Percentiles rank a stretch among this genome's conserved stretches.
phyloP scores from a whole-genome alignment of 2,888 invertebrate genomes.

The Drosophila phalerata region DNA sequence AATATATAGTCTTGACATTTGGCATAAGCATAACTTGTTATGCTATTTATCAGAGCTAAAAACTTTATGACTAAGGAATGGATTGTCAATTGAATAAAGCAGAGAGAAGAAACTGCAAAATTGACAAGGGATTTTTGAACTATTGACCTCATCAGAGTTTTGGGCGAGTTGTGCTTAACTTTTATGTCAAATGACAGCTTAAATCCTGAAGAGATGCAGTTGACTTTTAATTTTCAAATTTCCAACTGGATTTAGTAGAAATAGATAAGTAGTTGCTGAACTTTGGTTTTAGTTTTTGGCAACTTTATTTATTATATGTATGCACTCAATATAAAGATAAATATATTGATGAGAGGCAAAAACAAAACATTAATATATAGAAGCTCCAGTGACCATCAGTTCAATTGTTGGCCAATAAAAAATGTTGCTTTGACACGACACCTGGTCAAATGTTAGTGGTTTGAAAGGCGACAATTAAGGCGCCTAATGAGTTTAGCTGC shows the following conservation, averaged over 20 bases:
- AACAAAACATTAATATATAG: background rate
- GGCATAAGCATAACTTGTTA: constrained; percentile 2
- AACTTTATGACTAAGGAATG: background rate
- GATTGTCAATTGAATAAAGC: background rate
- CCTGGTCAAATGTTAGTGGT: constrained; percentile 52
- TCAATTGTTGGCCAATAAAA: constrained; percentile 15
- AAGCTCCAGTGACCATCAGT: background rate
- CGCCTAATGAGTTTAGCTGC: constrained; percentile 18
- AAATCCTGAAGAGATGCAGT: constrained; percentile 2
- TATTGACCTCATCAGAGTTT: background rate
- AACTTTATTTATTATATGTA: too few species aligned
- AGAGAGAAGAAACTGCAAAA: background rate
- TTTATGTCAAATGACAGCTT: constrained; percentile 4
- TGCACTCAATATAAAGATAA: too few species aligned
- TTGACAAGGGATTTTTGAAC: background rate
- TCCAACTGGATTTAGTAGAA: constrained; percentile 1
- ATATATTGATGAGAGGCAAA: too few species aligned
- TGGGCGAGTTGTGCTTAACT: background rate
- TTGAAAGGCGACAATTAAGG: constrained; percentile 48
- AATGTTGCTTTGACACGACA: constrained; percentile 65
- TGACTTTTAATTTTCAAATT: constrained; percentile 10
- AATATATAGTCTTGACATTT: background rate
- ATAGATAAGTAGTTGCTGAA: too few species aligned
- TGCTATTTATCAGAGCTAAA: constrained; percentile 7
- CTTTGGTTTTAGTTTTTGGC: too few species aligned